Percentiles rank a stretch among this genome's conserved stretches.
Evolutionary conservation across 2,888 invertebrate species (phyloP).

Genomic region (Ophion obscuratus): DNA sequence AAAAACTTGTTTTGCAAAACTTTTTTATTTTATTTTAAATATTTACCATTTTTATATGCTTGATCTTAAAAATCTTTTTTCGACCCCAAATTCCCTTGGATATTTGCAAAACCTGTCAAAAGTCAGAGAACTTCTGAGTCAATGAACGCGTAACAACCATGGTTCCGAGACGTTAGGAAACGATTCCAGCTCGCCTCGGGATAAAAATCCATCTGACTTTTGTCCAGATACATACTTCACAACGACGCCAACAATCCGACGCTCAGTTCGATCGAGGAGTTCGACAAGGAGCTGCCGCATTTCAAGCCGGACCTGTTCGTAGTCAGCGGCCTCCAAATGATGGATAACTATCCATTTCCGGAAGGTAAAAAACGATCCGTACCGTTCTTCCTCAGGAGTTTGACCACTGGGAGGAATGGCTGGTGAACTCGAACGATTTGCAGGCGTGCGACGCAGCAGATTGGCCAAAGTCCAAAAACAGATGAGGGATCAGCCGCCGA

Average conservation of each 20-base stretch:
- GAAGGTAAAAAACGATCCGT: slow-evolving; percentile 83
- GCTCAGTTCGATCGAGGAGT: slow-evolving; percentile 89
- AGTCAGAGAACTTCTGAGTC: not conserved
- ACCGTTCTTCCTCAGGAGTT: not conserved
- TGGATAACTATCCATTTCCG: slow-evolving; percentile 92
- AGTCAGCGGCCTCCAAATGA: slow-evolving; percentile 94
- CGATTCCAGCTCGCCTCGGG: not conserved
- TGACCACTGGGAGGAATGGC: not conserved
- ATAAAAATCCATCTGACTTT: not conserved
- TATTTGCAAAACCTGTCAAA: no score
- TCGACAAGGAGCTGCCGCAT: slow-evolving; percentile 86
- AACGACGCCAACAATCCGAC: slow-evolving; percentile 92
- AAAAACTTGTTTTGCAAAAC: no score
- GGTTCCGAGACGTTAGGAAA: not conserved
- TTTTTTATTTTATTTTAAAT: no score
- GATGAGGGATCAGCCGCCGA: slow-evolving; percentile 86
- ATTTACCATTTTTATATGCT: no score
- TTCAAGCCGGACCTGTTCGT: slow-evolving; percentile 91
- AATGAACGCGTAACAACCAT: not conserved
- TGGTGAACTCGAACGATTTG: slow-evolving; percentile 63
- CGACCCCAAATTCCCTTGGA: no score
- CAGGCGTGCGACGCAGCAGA: slow-evolving; percentile 88
- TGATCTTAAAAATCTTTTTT: no score
- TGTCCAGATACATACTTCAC: slow-evolving; percentile 90
- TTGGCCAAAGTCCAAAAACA: slow-evolving; percentile 88